These are phyloP conservation scores for Rallus crepitans DNA, from an alignment of 2,797 vertebrate genomes.

Conservation along the genomic window DNA sequence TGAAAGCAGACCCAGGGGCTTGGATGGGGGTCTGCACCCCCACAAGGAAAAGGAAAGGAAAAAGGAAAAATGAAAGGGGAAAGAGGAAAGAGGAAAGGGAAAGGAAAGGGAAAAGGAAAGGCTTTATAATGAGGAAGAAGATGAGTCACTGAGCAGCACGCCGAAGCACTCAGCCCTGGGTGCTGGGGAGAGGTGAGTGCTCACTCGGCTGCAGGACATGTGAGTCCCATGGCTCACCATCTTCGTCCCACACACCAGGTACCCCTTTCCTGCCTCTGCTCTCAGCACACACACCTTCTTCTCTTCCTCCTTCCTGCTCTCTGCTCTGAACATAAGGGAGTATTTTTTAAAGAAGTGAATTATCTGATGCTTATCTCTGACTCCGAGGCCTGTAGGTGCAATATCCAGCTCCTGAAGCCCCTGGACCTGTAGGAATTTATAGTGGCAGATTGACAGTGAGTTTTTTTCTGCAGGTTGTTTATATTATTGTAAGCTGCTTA, in stretches of 20 bases:
- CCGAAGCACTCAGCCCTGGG: background rate
- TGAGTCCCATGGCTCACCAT: background rate
- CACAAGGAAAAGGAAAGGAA: background rate
- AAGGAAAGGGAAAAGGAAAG: too few relatives aligned
- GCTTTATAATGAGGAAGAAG: background rate
- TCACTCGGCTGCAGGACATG: accelerated
- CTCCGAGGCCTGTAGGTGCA: slow-evolving; percentile 50
- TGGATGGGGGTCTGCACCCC: background rate
- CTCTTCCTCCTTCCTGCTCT: background rate
- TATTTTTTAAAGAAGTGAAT: slow-evolving; percentile 55
- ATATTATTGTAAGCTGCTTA: slow-evolving; percentile 75
- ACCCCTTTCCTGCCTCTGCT: background rate
- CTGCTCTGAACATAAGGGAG: background rate
- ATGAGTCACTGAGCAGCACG: background rate
- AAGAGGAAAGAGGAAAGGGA: too few relatives aligned
- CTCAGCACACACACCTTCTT: background rate
- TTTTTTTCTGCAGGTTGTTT: slow-evolving; percentile 70
- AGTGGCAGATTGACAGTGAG: slow-evolving; percentile 56
- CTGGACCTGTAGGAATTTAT: slow-evolving; percentile 62
- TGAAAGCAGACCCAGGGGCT: background rate
- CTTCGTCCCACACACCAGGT: accelerated
- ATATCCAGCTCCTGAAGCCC: slow-evolving; percentile 54
- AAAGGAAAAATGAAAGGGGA: too few relatives aligned
- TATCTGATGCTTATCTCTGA: slow-evolving; percentile 60
- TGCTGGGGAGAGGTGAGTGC: accelerated